phyloP scores from a whole-genome alignment of 92 coral and sea anemone species.

The Montipora capitata region DNA sequence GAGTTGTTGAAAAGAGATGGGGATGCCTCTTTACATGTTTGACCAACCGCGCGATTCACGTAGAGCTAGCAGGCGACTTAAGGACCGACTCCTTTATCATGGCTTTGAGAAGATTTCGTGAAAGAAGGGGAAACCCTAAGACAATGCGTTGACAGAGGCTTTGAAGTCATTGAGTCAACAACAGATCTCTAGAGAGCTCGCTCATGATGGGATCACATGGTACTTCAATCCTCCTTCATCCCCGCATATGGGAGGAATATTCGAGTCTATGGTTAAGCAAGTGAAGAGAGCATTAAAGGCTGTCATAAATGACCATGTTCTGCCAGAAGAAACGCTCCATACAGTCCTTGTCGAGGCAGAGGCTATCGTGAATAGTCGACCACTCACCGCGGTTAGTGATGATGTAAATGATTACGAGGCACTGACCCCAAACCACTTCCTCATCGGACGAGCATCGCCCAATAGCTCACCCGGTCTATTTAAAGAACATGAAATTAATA shows the following conservation, averaged over 20 bases:
- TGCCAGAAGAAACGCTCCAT: conserved; percentile 45
- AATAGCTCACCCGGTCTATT: conserved; percentile 17
- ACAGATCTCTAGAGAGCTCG: not conserved
- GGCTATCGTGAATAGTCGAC: conserved; percentile 59
- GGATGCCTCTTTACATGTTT: conserved; percentile 63
- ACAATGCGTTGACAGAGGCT: conserved; percentile 24
- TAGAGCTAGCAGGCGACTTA: conserved; percentile 59
- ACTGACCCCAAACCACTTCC: conserved; percentile 53
- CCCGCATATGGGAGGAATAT: conserved; percentile 50
- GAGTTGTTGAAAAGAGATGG: conserved; percentile 47
- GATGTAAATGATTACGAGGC: conserved; percentile 53
- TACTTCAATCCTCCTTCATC: conserved; percentile 31
- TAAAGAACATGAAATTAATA: conserved; percentile 23
- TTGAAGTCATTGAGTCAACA: conserved; percentile 15
- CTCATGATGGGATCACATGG: conserved; percentile 11
- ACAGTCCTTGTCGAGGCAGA: conserved; percentile 58
- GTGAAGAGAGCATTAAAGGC: conserved; percentile 49
- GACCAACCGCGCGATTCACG: conserved; percentile 55
- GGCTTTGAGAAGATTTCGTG: conserved; percentile 55
- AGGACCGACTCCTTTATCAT: conserved; percentile 54
- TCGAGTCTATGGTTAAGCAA: conserved; percentile 41
- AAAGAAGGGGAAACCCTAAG: conserved; percentile 45
- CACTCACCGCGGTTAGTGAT: conserved; percentile 46
- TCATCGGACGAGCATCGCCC: conserved; percentile 34
- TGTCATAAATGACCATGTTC: conserved; percentile 43